phyloP scores from a whole-genome alignment of 2,888 invertebrate species.

The Trachelus stipa region DNA sequence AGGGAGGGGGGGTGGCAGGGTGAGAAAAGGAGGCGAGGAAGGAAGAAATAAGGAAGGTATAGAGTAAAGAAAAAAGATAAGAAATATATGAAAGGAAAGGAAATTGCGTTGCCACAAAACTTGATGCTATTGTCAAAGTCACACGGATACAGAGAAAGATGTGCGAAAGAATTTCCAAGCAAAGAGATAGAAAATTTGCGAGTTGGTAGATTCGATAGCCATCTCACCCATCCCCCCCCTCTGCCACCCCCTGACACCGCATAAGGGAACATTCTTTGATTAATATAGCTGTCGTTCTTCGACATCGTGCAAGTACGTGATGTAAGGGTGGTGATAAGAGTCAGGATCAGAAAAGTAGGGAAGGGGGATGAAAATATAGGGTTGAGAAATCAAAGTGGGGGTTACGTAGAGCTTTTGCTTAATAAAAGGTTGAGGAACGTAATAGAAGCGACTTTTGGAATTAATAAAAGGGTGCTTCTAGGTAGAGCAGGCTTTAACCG shows the following conservation, averaged over 20 bases:
- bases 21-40: neutral
- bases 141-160: neutral
- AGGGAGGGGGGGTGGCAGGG: neutral
- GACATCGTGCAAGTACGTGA: neutral
- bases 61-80: slow-evolving; percentile 12
- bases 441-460: neutral
- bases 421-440: neutral
- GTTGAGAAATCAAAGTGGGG: neutral
- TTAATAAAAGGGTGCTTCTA: neutral
- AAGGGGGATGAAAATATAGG: neutral
- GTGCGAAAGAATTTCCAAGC: neutral
- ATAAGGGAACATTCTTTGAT: neutral
- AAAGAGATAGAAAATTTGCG: neutral
- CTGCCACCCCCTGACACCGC: too few relatives aligned
- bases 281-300: neutral
- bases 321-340: neutral
- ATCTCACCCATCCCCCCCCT: neutral
- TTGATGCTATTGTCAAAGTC: neutral
- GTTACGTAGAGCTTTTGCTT: neutral
- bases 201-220: neutral
- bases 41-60: slow-evolving; percentile 8
- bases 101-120: neutral
- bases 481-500: neutral
- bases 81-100: neutral
- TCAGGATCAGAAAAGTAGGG: neutral